phyloP scores from a whole-genome alignment of 2,888 invertebrate genomes.

The Himalopsyche anomala region DNA sequence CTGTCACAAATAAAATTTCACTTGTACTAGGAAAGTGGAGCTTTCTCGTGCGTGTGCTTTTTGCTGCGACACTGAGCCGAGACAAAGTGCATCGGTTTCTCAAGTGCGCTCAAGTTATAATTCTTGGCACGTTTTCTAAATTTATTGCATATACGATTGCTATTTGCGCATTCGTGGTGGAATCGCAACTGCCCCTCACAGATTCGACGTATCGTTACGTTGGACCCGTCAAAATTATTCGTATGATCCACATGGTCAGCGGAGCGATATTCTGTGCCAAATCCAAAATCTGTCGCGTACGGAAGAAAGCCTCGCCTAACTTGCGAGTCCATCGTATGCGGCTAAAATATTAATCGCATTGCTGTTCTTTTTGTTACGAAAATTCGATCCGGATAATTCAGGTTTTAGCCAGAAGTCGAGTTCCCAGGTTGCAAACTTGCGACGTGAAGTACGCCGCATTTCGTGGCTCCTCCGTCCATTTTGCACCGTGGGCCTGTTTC shows the following conservation, averaged over 20 bases:
- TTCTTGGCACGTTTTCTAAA: slow-evolving; percentile 2
- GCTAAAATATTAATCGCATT: slow-evolving; percentile 50
- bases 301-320: slow-evolving; percentile 54
- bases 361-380: slow-evolving; percentile 44
- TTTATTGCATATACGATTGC: not conserved
- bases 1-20: not conserved
- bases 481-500: slow-evolving; percentile 45
- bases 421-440: slow-evolving; percentile 43
- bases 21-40: not conserved
- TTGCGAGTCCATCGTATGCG: slow-evolving; percentile 54
- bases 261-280: slow-evolving; percentile 59
- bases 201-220: slow-evolving; percentile 51
- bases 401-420: slow-evolving; percentile 46
- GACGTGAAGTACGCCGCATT: slow-evolving; percentile 53
- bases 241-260: slow-evolving; percentile 62
- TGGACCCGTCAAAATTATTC: slow-evolving; percentile 50
- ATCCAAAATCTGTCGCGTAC: slow-evolving; percentile 58
- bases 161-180: slow-evolving; percentile 12
- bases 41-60: not conserved
- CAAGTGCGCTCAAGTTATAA: not conserved
- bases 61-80: not conserved
- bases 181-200: slow-evolving; percentile 26
- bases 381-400: slow-evolving; percentile 47
- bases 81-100: not conserved
- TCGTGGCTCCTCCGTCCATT: slow-evolving; percentile 61